Evolutionary conservation across 1,140 invertebrate species (phyloP).

Genomic region (Drosophila insularis): DNA sequence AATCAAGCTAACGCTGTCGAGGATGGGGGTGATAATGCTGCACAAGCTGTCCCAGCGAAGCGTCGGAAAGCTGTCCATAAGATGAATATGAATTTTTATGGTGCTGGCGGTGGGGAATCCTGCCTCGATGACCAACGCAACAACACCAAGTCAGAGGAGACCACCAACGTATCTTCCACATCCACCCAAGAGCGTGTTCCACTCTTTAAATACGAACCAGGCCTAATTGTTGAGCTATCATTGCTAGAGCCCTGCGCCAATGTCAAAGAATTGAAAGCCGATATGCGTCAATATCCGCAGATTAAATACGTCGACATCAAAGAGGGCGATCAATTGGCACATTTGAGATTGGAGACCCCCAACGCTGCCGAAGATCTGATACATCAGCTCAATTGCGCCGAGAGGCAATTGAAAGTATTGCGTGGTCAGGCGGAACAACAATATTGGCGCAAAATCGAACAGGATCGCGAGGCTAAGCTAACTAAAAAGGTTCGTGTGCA

Average conservation of each 20-base stretch:
- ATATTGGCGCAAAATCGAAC: slow-evolving; percentile 87
- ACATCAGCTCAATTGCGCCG: slow-evolving; percentile 63
- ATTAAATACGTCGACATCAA: slow-evolving; percentile 87
- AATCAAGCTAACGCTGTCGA: slow-evolving; percentile 18
- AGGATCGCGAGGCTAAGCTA: slow-evolving; percentile 85
- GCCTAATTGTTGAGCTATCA: slow-evolving; percentile 87
- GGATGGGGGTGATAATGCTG: slow-evolving; percentile 8
- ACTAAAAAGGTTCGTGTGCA: slow-evolving; percentile 84
- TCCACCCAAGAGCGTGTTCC: slow-evolving; percentile 72
- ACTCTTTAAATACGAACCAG: slow-evolving; percentile 83
- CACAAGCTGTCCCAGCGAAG: slow-evolving; percentile 50
- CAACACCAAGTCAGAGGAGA: slow-evolving; percentile 57
- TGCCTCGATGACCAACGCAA: slow-evolving; percentile 37
- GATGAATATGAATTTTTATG: slow-evolving; percentile 82
- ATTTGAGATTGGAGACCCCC: slow-evolving; percentile 85
- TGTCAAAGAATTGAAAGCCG: slow-evolving; percentile 87
- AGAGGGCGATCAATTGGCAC: slow-evolving; percentile 84
- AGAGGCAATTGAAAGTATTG: slow-evolving; percentile 75
- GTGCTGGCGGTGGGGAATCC: slow-evolving; percentile 65
- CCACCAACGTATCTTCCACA: neutral
- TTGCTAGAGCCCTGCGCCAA: slow-evolving; percentile 85
- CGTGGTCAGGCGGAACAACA: slow-evolving; percentile 85
- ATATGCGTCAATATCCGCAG: slow-evolving; percentile 83
- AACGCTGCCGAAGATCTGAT: slow-evolving; percentile 84
- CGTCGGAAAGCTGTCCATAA: slow-evolving; percentile 70